These are phyloP conservation scores for Heliconius eleuchia DNA, from an alignment of 1,140 invertebrate genomes.

Conservation along the genomic window DNA sequence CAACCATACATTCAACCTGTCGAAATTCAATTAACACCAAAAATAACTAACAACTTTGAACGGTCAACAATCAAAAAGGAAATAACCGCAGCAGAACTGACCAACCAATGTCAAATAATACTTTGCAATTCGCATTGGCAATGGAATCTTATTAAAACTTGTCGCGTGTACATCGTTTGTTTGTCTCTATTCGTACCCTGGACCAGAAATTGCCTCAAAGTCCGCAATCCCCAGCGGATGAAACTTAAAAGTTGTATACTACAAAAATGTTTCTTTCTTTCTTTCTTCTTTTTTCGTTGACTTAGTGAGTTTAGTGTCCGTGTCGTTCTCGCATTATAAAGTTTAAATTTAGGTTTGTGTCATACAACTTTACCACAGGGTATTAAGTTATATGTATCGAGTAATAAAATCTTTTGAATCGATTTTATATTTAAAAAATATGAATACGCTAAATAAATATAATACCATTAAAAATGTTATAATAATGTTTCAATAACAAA, in stretches of 20 bases:
- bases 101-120: slow-evolving; percentile 20
- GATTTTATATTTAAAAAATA: too few relatives aligned
- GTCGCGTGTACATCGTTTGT: slow-evolving; percentile 54
- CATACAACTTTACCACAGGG: neutral
- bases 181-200: slow-evolving; percentile 60
- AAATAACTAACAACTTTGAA: too few relatives aligned
- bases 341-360: neutral
- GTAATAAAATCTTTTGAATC: too few relatives aligned
- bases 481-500: too few relatives aligned
- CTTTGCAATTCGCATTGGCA: slow-evolving; percentile 37
- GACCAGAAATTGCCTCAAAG: slow-evolving; percentile 42
- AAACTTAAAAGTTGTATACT: slow-evolving; percentile 47
- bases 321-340: neutral
- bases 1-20: too few relatives aligned
- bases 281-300: neutral
- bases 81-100: neutral
- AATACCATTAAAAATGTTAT: too few relatives aligned
- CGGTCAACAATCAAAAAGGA: too few relatives aligned
- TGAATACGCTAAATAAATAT: too few relatives aligned
- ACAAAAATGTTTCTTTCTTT: slow-evolving; percentile 31
- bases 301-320: neutral
- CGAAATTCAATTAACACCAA: too few relatives aligned
- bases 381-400: too few relatives aligned
- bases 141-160: slow-evolving; percentile 74
- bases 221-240: slow-evolving; percentile 38